Base-by-base conservation (phyloP, 2,888 invertebrate species). In the Willowsia nigromaculata region DNA sequence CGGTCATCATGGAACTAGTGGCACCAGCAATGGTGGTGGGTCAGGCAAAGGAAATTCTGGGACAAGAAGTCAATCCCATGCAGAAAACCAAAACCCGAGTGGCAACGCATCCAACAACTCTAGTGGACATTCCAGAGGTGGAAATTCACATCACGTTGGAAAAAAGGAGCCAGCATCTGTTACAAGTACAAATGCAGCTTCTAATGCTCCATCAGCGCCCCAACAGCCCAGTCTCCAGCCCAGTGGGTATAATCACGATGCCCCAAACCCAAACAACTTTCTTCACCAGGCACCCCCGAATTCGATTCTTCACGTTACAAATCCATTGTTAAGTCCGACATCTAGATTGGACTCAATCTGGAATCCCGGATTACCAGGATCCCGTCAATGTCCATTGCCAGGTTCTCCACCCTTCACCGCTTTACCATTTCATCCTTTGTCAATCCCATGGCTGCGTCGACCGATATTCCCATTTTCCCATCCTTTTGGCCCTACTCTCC, bases 401-500 rank as follows among this genome's bases (percentile, higher is more conserved):
- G 65, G 85, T 30, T 76, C 80, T 33, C 74, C 89, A 6, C 40
- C 89, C 9, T 68, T 87, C 30, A 68, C 90, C n/a, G 86, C 87
- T 0, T 43, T 92, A 6, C 90, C 92, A 25, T 91, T 92, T 80
- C 92, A 92, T 76, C 92, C 92, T 22, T 50, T 92, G 13, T 91
- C 92, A 11, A 91, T 92, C n/a, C 92, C 92, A 9, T 92, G 92
- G 92, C 83, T 92, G 7, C 89, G 92, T 4, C 88, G 92, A 50
- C 92, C 92, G 1, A 71, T 92, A 15, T 92, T 92, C 71, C 92
- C 92, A 2, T 92, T 92, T 84, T 90, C 92, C n/a, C 92, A 92
- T 71, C 92, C 92, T 22, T 92, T 92, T 86, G 91, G 91, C 13
- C 92, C 92, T n/a, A 89, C 90, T 22, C 88, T 92, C 33, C 37